These are phyloP conservation scores for Seriola quinqueradiata DNA, from an alignment of 2,113 vertebrate species.

Conservation along the genomic window DNA sequence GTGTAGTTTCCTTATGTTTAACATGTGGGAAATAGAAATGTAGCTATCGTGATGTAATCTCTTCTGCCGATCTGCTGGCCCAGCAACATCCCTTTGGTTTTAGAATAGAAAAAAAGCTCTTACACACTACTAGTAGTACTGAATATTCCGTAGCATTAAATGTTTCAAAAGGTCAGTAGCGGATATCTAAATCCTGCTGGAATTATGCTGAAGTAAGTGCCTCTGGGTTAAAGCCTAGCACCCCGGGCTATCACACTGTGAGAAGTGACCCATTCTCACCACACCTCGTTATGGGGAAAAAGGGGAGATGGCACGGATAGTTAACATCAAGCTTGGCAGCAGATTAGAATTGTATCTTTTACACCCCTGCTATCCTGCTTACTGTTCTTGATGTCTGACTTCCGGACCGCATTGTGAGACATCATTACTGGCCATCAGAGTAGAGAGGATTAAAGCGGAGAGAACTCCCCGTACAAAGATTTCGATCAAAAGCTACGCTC, in stretches of 20 bases:
- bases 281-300: slow-evolving; percentile 46
- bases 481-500: too few relatives aligned
- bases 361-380: slow-evolving; percentile 41
- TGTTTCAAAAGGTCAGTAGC: slow-evolving; percentile 38
- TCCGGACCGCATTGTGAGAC: slow-evolving; percentile 22
- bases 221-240: slow-evolving; percentile 41
- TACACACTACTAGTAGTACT: slow-evolving; percentile 20
- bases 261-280: slow-evolving; percentile 49
- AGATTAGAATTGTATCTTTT: slow-evolving; percentile 53
- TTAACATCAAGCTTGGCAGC: slow-evolving; percentile 45
- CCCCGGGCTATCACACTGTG: slow-evolving; percentile 45
- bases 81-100: slow-evolving; percentile 37
- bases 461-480: not conserved
- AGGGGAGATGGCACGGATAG: slow-evolving; percentile 41
- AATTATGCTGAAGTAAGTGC: slow-evolving; percentile 41
- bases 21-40: slow-evolving; percentile 31
- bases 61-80: slow-evolving; percentile 23
- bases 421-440: too few relatives aligned
- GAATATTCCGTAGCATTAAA: slow-evolving; percentile 47
- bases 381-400: slow-evolving; percentile 29
- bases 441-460: not conserved
- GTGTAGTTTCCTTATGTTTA: slow-evolving; percentile 27
- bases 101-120: slow-evolving; percentile 26
- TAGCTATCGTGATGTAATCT: slow-evolving; percentile 22
- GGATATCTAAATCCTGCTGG: slow-evolving; percentile 51